phyloP scores from a whole-genome alignment of 2,888 invertebrate species.

The Agriopis aurantiaria region DNA sequence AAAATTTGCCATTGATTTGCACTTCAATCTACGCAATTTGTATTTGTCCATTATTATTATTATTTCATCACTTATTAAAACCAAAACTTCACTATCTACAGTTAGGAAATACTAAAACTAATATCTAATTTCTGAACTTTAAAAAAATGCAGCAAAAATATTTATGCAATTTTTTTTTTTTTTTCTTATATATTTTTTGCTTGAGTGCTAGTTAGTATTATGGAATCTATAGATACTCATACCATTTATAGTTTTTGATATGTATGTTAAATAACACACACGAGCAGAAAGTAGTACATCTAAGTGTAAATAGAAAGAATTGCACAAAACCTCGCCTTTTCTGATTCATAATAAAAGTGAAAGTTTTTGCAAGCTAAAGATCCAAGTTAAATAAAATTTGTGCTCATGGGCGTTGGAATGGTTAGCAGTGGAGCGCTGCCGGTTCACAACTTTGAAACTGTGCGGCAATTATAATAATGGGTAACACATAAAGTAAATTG shows the following conservation, averaged over 20 bases:
- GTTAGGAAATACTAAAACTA: conserved; percentile 8
- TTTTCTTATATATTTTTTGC: conserved; percentile 7
- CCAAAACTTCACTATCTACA: conserved; percentile 17
- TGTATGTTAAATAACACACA: neutral
- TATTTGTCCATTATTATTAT: conserved; percentile 39
- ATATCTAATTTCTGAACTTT: too few species aligned
- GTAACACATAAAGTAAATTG: conserved; percentile 78
- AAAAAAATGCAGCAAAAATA: too few species aligned
- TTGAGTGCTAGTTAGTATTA: neutral
- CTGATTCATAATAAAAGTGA: conserved; percentile 8
- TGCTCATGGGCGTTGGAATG: conserved; percentile 56
- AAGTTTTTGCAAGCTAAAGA: conserved; percentile 53
- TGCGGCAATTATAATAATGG: conserved; percentile 79
- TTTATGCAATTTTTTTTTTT: conserved; percentile 4
- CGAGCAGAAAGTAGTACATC: neutral
- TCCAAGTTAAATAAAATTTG: conserved; percentile 61
- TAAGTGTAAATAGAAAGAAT: neutral
- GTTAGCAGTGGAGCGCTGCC: conserved; percentile 60
- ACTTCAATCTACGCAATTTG: conserved; percentile 47
- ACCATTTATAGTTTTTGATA: neutral
- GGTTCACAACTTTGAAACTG: conserved; percentile 67
- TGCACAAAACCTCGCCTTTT: neutral
- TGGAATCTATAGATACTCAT: neutral
- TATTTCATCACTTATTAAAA: conserved; percentile 45
- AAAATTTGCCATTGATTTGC: conserved; percentile 70